Percentiles rank a stretch among this genome's conserved stretches.
Evolutionary conservation across 2,888 invertebrate species (phyloP).

Genomic region (Drosophila diplacantha): DNA sequence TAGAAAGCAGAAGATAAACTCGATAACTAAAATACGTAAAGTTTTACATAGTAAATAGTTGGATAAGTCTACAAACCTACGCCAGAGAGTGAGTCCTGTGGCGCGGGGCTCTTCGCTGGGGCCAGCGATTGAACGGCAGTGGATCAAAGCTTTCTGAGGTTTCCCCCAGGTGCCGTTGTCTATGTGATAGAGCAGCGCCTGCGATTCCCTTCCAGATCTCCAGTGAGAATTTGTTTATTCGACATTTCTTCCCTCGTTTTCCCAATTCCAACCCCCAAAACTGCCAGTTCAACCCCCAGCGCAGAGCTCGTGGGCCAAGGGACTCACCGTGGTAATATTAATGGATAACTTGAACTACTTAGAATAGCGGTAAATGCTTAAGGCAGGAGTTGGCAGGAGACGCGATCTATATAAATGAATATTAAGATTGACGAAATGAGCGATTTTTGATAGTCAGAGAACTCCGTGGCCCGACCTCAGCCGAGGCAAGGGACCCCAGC

Average conservation of each 20-base stretch:
- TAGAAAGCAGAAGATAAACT: conserved; percentile 56
- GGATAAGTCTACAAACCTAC: conserved; percentile 59
- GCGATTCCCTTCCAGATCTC: conserved; percentile 23
- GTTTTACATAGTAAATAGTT: conserved; percentile 76
- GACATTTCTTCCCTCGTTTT: conserved; percentile 15
- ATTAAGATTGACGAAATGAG: conserved; percentile 49
- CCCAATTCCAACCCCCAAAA: conserved; percentile 20
- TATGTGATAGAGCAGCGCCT: conserved; percentile 51
- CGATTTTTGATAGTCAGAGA: conserved; percentile 69
- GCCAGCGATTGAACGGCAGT: conserved; percentile 1
- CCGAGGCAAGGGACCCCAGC: conserved; percentile 15
- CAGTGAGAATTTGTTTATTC: conserved; percentile 28
- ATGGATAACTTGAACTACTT: conserved; percentile 44
- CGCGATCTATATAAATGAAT: conserved; percentile 34
- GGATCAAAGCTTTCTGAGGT: conserved; percentile 19
- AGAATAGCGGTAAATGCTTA: conserved; percentile 60
- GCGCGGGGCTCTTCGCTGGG: conserved; percentile 2
- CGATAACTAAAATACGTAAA: conserved; percentile 76
- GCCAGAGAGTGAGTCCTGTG: conserved; percentile 40
- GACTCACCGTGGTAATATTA: conserved; percentile 32
- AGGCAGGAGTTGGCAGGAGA: conserved; percentile 45
- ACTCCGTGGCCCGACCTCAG: conserved; percentile 30
- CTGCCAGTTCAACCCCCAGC: conserved; percentile 16
- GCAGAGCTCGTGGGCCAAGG: conserved; percentile 13
- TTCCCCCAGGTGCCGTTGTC: conserved; percentile 17